Evolutionary conservation across 2,113 vertebrate genomes (phyloP), one percentile per base, ranked within the genome.

Genomic region (Pseudorasbora parva): DNA sequence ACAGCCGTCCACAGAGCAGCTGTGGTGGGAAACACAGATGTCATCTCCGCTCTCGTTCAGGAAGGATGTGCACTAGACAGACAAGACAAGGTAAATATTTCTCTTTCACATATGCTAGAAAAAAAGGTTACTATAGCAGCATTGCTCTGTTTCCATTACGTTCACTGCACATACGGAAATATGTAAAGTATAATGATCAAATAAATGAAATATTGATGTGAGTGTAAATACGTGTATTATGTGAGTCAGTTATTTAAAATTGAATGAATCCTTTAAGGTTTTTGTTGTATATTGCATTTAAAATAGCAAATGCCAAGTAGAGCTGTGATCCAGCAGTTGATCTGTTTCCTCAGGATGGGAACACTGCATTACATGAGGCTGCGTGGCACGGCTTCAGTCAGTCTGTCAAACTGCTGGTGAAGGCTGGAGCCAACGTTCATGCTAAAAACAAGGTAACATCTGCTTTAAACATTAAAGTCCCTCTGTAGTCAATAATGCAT

Each of bases 331-430:
- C 12, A 64, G 62, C 15, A 2, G 27, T 33, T 33, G 14, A 87
- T 51, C 88, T 8, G 33, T 51, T 17, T 86, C 59, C 71, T 60
- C 89, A 99, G 98, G 96, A 98, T 33, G 98, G 97, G 12, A 99
- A 98, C 89, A 97, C 97, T 0, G 97, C 97, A 47, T 95, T 99
- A 51, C 97, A 99, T 3, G 98, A 99, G 91, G 96, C 95, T 0
- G 95, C 95, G 76, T 99, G 98, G 98, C 97, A 99, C 1, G 98
- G 98, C 62, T 99, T 98, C 94, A 98, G 96, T 85, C 98, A 97
- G 91, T 97, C 96, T 4, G 96, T 96, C 90, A 98, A 98, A 92
- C 94, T 97, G 86, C 95, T 99, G 7, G 94, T 99, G 93, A 99
- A 98, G 93, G 97, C 96, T 21, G 98, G 98, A 85, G 98, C 97